A percentile compares a stretch with the other conserved stretches of the same genome.
These are phyloP conservation scores for Eristalinus sepulchralis DNA, from an alignment of 2,888 invertebrate genomes.

Conservation along the genomic window DNA sequence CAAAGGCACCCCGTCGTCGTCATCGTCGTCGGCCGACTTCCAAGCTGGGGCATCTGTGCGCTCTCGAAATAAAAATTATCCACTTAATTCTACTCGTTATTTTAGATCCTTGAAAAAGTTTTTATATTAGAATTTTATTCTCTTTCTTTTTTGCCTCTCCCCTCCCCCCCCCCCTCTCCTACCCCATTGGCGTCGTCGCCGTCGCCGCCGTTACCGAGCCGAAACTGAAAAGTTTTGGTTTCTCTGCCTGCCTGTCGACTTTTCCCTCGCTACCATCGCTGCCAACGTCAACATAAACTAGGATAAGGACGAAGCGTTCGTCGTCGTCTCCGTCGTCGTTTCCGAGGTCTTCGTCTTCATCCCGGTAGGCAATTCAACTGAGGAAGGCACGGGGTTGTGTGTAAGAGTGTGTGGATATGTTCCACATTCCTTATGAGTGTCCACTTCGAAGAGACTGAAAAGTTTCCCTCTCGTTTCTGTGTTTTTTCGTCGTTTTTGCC, in stretches of 20 bases:
- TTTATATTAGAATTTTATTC: slow-evolving; percentile 68
- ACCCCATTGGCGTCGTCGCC: background rate
- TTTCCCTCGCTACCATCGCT: slow-evolving; percentile 1
- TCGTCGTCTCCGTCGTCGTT: slow-evolving; percentile 20
- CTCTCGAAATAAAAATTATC: slow-evolving; percentile 73
- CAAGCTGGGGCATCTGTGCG: slow-evolving; percentile 56
- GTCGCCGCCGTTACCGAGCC: slow-evolving; percentile 2
- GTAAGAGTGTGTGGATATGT: slow-evolving; percentile 54
- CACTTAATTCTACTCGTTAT: slow-evolving; percentile 73
- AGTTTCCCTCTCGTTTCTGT: slow-evolving; percentile 17
- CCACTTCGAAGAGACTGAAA: slow-evolving; percentile 61
- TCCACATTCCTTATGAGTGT: slow-evolving; percentile 67
- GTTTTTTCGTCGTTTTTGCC: background rate
- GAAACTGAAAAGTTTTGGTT: slow-evolving; percentile 60
- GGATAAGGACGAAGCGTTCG: slow-evolving; percentile 58
- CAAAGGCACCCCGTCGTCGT: background rate
- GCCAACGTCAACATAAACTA: slow-evolving; percentile 45
- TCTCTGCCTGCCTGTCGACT: slow-evolving; percentile 27
- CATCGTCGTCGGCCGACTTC: slow-evolving; percentile 14
- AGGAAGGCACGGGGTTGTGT: slow-evolving; percentile 21
- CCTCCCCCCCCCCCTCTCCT: background rate
- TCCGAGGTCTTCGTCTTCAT: slow-evolving; percentile 41
- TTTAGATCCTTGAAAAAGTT: slow-evolving; percentile 73
- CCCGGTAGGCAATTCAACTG: slow-evolving; percentile 53
- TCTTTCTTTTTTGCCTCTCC: background rate